Evolutionary conservation across 2,113 vertebrate genomes (phyloP), one percentile per base, ranked within the genome.

Genomic region (Rallus limicola): DNA sequence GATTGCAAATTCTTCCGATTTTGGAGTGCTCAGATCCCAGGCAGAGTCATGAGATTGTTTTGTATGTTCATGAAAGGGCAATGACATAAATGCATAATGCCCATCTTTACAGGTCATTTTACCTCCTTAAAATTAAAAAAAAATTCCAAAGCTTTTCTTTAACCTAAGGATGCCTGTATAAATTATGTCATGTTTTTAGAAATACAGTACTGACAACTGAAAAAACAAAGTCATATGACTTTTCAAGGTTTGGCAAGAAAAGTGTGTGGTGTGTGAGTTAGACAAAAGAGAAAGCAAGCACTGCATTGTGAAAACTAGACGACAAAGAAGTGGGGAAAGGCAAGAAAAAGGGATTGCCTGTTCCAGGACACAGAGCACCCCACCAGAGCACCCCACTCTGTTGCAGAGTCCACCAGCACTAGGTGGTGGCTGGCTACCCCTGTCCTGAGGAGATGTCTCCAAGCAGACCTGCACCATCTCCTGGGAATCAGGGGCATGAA

Each of bases 391-490:
- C 21, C 10, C 48, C 21, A 48, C 28, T 55, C 52, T 67, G 6
- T 46, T 48, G 48, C 18, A 46, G 19, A 29, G 20, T 82, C n/a
- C 21, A 50, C 11, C 46, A 0, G 6, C 16, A 21, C 33, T 44
- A 28, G 29, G 17, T 13, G n/a, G 5, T 46, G 4, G 8, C 18
- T 24, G 10, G 5, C 31, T 55, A 36, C 10, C 20, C 2, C 0
- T 58, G n/a, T 7, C 28, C 58, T 20, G 42, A 58, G 36, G 21
- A 21, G 53, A 9, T 82, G 20, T 10, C 40, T 53, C 46, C 18
- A 5, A 48, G 36, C 2, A 60, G 4, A 52, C 34, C 36, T 44
- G 24, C 11, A 44, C 18, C 12, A 33, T 14, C 16, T 58, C 60
- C 50, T 9, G 29, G 36, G 11, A 65, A 60, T 19, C 14, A 33